These are phyloP conservation scores for Drosophila nannoptera DNA, from an alignment of 1,140 invertebrate genomes.

Conservation along the genomic window DNA sequence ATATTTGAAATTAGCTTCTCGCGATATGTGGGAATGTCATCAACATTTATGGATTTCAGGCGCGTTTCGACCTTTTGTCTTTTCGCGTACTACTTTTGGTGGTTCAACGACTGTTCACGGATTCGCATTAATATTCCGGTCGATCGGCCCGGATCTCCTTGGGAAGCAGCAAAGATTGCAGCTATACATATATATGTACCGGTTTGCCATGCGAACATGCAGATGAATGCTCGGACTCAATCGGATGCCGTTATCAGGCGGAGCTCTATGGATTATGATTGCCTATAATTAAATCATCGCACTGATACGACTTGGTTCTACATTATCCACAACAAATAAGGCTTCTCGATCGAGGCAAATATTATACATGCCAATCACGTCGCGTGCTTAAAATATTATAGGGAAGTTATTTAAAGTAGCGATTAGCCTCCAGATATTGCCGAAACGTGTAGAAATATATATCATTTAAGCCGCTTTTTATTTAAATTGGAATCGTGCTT, in stretches of 20 bases:
- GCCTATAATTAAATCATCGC: constrained; percentile 50
- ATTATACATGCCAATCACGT: constrained; percentile 19
- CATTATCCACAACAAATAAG: constrained; percentile 14
- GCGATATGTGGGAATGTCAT: constrained; percentile 36
- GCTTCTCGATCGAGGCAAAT: not conserved
- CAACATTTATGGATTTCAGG: constrained; percentile 39
- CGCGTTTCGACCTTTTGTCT: constrained; percentile 13
- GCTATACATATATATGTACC: constrained; percentile 12
- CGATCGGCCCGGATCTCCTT: constrained; percentile 11
- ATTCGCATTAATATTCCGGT: not conserved
- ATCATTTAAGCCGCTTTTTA: not conserved
- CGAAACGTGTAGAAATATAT: constrained; percentile 12
- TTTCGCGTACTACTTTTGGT: constrained; percentile 10
- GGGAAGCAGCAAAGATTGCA: constrained; percentile 18
- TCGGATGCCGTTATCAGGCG: constrained; percentile 16
- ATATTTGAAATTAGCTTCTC: constrained; percentile 53
- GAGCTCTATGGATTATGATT: constrained; percentile 15
- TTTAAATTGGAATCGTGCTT: no score
- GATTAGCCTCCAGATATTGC: constrained; percentile 2
- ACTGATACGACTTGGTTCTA: constrained; percentile 9
- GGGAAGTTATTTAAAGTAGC: constrained; percentile 4
- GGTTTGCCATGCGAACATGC: constrained; percentile 26
- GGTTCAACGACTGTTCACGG: constrained; percentile 34
- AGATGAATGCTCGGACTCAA: constrained; percentile 25
- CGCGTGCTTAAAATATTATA: constrained; percentile 17